These are phyloP conservation scores for Drosophila mulleri DNA, from an alignment of 2,888 invertebrate species.

Conservation along the genomic window DNA sequence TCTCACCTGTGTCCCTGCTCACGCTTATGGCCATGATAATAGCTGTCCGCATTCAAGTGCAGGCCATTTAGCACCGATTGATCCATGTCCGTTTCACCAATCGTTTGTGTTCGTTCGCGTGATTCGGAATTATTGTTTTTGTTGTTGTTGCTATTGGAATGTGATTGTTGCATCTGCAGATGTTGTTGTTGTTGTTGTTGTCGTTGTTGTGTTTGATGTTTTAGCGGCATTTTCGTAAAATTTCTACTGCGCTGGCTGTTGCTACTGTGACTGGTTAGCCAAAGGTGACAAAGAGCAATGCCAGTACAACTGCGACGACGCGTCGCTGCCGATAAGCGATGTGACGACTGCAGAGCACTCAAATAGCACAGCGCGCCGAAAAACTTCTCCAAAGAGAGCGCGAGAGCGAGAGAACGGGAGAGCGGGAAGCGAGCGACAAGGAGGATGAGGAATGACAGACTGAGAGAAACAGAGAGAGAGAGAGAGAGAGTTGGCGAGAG, in stretches of 20 bases:
- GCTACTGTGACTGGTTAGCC: conserved; percentile 53
- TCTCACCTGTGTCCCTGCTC: conserved; percentile 84
- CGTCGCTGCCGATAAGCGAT: conserved; percentile 47
- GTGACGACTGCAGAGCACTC: conserved; percentile 46
- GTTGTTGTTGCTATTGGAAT: conserved; percentile 42
- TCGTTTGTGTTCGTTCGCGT: conserved; percentile 67
- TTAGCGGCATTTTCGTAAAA: conserved; percentile 54
- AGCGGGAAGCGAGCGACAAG: too few species aligned
- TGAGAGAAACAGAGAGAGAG: conserved; percentile 6
- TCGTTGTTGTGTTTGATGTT: conserved; percentile 13
- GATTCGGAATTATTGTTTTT: conserved; percentile 18
- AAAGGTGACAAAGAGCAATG: conserved; percentile 59
- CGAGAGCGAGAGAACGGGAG: background rate
- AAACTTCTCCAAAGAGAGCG: background rate
- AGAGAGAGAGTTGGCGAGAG: conserved; percentile 14
- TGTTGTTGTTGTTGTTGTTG: conserved; percentile 17
- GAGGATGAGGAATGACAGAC: background rate
- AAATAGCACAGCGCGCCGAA: conserved; percentile 40
- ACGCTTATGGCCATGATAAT: conserved; percentile 81
- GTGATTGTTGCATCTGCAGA: conserved; percentile 22
- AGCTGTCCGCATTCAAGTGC: conserved; percentile 40
- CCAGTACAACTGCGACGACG: conserved; percentile 42
- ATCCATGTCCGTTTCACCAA: conserved; percentile 80
- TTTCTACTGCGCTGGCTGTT: conserved; percentile 28
- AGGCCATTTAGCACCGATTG: conserved; percentile 78